Conservation (phyloP, 2,113 vertebrate genomes). For the Sceloporus undulatus region DNA sequence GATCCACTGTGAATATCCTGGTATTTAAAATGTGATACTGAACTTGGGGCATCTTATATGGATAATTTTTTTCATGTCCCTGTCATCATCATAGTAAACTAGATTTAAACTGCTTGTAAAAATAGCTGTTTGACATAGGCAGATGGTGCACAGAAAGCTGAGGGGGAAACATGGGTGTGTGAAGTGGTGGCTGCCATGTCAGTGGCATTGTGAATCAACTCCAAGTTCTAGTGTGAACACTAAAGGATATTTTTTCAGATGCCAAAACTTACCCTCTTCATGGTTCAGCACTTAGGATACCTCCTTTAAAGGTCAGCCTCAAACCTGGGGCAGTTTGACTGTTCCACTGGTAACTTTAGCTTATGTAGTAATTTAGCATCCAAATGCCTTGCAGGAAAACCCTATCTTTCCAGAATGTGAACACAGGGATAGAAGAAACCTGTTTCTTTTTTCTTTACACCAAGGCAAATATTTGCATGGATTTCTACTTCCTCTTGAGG, state of each 20-base stretch:
- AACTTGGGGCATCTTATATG: neutral
- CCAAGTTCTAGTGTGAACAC: no score
- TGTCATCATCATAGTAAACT: neutral
- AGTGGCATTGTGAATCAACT: no score
- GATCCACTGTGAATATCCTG: neutral
- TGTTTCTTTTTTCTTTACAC: neutral
- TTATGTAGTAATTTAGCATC: neutral
- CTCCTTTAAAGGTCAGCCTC: no score
- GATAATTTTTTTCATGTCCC: no score
- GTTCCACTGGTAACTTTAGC: no score
- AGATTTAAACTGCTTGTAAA: neutral
- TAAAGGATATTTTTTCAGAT: no score
- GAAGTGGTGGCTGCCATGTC: no score
- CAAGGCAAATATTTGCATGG: constrained; percentile 23
- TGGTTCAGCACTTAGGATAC: no score
- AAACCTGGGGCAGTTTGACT: no score
- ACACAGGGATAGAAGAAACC: neutral
- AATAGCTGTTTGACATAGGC: neutral
- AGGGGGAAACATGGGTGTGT: neutral
- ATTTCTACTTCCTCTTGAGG: neutral
- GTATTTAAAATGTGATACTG: neutral
- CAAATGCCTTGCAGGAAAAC: neutral
- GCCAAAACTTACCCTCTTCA: no score
- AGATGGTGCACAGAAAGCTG: neutral
- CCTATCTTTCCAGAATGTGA: neutral